These are phyloP conservation scores for Hyles lineata DNA, from an alignment of 2,888 invertebrate genomes.

Conservation along the genomic window DNA sequence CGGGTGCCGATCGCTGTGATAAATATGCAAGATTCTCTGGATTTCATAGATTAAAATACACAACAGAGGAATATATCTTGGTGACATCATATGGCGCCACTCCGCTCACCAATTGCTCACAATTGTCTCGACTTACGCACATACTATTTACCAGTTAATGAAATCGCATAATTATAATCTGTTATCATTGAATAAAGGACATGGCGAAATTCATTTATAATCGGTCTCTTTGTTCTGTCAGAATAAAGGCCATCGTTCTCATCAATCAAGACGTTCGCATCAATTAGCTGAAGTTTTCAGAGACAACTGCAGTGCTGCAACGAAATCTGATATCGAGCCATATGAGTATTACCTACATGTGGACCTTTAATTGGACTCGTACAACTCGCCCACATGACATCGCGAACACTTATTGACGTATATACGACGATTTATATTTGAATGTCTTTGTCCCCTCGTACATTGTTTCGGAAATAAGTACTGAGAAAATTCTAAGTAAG, in stretches of 20 bases:
- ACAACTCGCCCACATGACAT: constrained; percentile 53
- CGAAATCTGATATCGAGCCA: constrained; percentile 69
- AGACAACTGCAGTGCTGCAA: constrained; percentile 59
- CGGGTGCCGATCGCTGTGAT: constrained; percentile 12
- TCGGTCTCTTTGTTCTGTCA: constrained; percentile 50
- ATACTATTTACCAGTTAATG: constrained; percentile 66
- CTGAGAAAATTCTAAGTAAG: neutral
- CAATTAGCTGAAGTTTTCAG: constrained; percentile 69
- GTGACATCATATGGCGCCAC: constrained; percentile 82
- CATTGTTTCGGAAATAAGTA: constrained; percentile 5
- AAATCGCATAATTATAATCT: constrained; percentile 72
- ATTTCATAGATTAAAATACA: constrained; percentile 28
- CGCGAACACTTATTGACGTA: constrained; percentile 48
- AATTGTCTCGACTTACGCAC: constrained; percentile 74
- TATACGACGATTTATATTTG: constrained; percentile 41
- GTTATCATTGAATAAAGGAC: constrained; percentile 62
- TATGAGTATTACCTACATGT: constrained; percentile 49
- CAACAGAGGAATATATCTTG: constrained; percentile 43
- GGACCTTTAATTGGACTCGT: constrained; percentile 60
- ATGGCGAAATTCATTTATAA: constrained; percentile 57
- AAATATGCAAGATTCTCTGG: constrained; percentile 7
- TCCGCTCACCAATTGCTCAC: constrained; percentile 72
- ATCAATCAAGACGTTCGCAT: constrained; percentile 72
- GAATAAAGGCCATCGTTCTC: constrained; percentile 70
- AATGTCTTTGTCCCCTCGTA: constrained; percentile 26